Evolutionary conservation across 2,888 invertebrate species (phyloP).

Genomic region (Dicyrtomina minuta): DNA sequence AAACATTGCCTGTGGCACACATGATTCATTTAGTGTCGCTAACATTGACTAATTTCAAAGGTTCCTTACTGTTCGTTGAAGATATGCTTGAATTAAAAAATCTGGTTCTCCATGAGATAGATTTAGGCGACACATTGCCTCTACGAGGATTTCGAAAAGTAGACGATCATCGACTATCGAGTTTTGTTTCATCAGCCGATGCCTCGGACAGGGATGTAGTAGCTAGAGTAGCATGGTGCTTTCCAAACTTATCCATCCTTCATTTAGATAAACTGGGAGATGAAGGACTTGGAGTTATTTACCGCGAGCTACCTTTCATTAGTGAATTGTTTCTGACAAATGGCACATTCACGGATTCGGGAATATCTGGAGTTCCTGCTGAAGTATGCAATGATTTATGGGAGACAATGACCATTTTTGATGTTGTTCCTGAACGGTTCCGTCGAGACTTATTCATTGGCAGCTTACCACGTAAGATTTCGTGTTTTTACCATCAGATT

Average conservation of each 20-base stretch:
- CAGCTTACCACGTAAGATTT: conserved; percentile 31
- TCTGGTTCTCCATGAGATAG: conserved; percentile 13
- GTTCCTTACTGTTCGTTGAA: conserved; percentile 37
- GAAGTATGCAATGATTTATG: conserved; percentile 49
- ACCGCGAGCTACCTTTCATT: conserved; percentile 45
- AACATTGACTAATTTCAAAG: conserved; percentile 36
- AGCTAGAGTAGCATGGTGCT: conserved; percentile 39
- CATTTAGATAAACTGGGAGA: conserved; percentile 41
- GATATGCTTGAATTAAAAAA: conserved; percentile 31
- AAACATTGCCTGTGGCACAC: conserved; percentile 20
- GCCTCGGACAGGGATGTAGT: conserved; percentile 25
- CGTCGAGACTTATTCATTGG: conserved; percentile 46
- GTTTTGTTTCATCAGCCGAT: conserved; percentile 24
- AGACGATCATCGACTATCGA: not conserved
- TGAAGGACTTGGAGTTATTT: conserved; percentile 46
- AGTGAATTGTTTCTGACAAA: conserved; percentile 34
- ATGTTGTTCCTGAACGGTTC: conserved; percentile 42
- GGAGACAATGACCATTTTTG: conserved; percentile 45
- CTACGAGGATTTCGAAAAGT: conserved; percentile 6
- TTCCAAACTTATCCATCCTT: conserved; percentile 38
- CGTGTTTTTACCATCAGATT: not conserved
- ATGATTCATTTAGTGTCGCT: conserved; percentile 30
- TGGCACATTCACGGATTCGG: conserved; percentile 44
- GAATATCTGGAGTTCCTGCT: conserved; percentile 43
- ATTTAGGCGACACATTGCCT: not conserved